Base-by-base conservation (phyloP, 2,888 invertebrate species). In the Acanthosepion pharaonis region DNA sequence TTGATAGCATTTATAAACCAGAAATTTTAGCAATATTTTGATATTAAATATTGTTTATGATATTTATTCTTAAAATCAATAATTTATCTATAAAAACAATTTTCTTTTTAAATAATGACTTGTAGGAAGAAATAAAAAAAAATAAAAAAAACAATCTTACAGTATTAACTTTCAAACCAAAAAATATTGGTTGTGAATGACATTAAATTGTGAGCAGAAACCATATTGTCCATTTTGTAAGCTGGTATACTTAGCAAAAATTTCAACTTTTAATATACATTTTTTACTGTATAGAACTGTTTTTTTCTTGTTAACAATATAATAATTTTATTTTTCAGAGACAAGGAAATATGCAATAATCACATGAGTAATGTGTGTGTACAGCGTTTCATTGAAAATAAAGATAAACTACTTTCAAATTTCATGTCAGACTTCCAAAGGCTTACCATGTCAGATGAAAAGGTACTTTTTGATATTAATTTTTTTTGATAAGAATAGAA, bases 401-500 rank as follows among this genome's bases (percentile, higher is more conserved):
- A 98, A 94, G 99, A 98, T 96, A 97, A 98, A 93, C 98, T 98
- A 94, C 98, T 99, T 96, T 98, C 98, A 95, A 98, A 98, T 96
- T 99, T 99, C 96, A 98, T 98, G 95, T 98, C 98, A 55, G 98
- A 99, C 96, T 99, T 99, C 97, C 98, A 98, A 95, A 98, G 98
- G 51, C 98, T 99, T 0, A 98, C 98, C 3, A 98, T 99, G 53
- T 98, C 99, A 95, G 99, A 99, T 97, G 99, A 99, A 97, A 99
- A 99, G 97, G 98, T 97, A 95, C 48, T 49, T 93, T 53, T 93
- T 9, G 18, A 91, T 91, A n/a, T 48, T 28, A 1, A 6, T 18
- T n/a, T 42, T 23, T 91, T 91, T 91, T 28, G 18, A 28, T 20
- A 23, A 23, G 59, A 23, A 5, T 59, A 20, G 15, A 55, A 20